Evolutionary conservation across 2,113 vertebrate genomes (phyloP), one percentile per base, ranked within the genome.

Genomic region (Cochlearius cochlearius): DNA sequence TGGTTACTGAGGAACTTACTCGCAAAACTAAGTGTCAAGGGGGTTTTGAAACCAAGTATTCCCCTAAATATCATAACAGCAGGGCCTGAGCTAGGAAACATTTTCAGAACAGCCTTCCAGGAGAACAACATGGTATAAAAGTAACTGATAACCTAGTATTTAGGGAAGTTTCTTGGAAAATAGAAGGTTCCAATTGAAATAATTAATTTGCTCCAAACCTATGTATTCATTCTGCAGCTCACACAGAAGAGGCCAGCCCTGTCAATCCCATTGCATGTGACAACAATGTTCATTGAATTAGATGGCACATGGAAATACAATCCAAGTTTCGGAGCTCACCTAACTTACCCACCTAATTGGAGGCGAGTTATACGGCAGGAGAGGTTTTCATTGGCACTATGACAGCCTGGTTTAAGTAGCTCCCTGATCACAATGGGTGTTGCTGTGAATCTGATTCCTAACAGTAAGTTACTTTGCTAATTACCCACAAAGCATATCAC

Each of bases 291-390:
- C 5, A 16, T 7, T 58, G 41, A 52, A 76, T 67, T 76, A 64
- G 1, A 12, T 76, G 43, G 10, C 41, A 78, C 0, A 0, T 52
- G 49, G 8, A 8, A 2, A 32, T n/a, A 34, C 7, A 12, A 9
- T 47, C 18, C 8, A 52, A 15, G 11, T 52, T 79, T 76, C 0
- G 4, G 45, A 52, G 26, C 10, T 64, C 15, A 43, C 15, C 17
- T 84, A 45, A 34, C 12, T 49, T 74, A 30, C 7, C 23, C 14
- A 2, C 49, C 14, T 74, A 29, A 27, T 13, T 81, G 23, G 8
- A 66, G 18, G 16, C 1, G 4, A 50, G n/a, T 56, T 69, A 15
- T 27, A 68, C 15, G 20, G 15, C 34, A 59, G 23, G 7, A 73
- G 21, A 56, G 15, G 4, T 63, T 93, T 86, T 38, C 27, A 8